Percentiles rank a stretch among this genome's conserved stretches.
Conservation (phyloP, 2,888 invertebrate genomes). For the Sesia bembeciformis region DNA sequence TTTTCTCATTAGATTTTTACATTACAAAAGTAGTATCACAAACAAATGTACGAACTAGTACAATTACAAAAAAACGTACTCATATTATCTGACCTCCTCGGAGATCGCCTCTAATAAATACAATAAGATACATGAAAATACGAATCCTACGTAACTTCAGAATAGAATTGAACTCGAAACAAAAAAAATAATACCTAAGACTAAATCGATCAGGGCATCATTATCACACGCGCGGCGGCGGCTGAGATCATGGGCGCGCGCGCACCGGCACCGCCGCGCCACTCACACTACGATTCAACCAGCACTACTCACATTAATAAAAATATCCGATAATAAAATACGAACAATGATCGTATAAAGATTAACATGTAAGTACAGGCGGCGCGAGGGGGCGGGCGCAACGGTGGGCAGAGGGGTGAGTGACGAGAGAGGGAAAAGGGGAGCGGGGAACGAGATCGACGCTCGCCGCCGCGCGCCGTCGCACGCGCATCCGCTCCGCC, state of each 20-base stretch:
- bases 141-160: slow-evolving; percentile 65
- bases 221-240: slow-evolving; percentile 66
- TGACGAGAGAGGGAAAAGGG: slow-evolving; percentile 12
- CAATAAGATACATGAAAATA: slow-evolving; percentile 53
- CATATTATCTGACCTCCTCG: slow-evolving; percentile 39
- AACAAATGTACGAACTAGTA: slow-evolving; percentile 75
- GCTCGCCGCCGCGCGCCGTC: slow-evolving; percentile 36
- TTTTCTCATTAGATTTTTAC: slow-evolving; percentile 64
- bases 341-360: slow-evolving; percentile 47
- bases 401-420: slow-evolving; percentile 37
- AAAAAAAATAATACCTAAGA: slow-evolving; percentile 64
- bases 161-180: slow-evolving; percentile 70
- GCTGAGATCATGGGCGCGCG: slow-evolving; percentile 59
- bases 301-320: slow-evolving; percentile 32
- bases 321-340: slow-evolving; percentile 41
- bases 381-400: slow-evolving; percentile 43
- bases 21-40: slow-evolving; percentile 76
- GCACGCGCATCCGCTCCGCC: slow-evolving; percentile 14
- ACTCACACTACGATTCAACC: slow-evolving; percentile 30
- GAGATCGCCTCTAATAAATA: slow-evolving; percentile 66
- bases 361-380: slow-evolving; percentile 41
- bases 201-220: slow-evolving; percentile 61
- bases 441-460: slow-evolving; percentile 29
- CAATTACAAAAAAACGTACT: slow-evolving; percentile 66
- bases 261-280: slow-evolving; percentile 47